Conservation (phyloP, 1,140 invertebrate species). For the Cherax destructor region DNA sequence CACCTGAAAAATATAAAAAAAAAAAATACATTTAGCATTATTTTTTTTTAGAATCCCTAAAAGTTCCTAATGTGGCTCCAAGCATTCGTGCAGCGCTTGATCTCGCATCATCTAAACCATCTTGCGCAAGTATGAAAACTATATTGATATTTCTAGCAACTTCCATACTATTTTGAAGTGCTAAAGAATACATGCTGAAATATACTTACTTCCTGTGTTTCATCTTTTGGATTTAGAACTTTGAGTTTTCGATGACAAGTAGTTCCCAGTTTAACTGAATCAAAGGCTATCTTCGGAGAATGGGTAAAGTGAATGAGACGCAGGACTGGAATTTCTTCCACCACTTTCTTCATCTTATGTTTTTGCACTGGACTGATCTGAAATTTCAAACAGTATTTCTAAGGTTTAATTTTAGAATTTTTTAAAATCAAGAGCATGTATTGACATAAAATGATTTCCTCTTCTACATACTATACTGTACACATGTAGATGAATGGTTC, state of each 20-base stretch:
- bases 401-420: too few species aligned
- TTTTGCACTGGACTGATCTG: conserved; percentile 66
- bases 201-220: conserved; percentile 51
- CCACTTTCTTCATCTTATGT: neutral
- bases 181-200: neutral
- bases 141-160: too few species aligned
- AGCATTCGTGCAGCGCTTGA: too few species aligned
- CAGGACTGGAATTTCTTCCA: conserved; percentile 61
- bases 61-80: neutral
- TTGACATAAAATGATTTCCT: too few species aligned
- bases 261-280: conserved; percentile 59
- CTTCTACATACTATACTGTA: too few species aligned
- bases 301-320: conserved; percentile 67
- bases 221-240: conserved; percentile 69
- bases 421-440: too few species aligned
- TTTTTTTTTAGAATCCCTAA: neutral
- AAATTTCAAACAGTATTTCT: neutral
- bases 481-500: too few species aligned
- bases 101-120: too few species aligned
- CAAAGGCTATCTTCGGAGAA: conserved; percentile 68
- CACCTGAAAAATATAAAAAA: conserved; percentile 50
- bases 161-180: too few species aligned
- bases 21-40: neutral
- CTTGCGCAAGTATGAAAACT: too few species aligned
- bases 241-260: conserved; percentile 35